Evolutionary conservation across 2,888 invertebrate genomes (phyloP).

Genomic region (Leucoma salicis): DNA sequence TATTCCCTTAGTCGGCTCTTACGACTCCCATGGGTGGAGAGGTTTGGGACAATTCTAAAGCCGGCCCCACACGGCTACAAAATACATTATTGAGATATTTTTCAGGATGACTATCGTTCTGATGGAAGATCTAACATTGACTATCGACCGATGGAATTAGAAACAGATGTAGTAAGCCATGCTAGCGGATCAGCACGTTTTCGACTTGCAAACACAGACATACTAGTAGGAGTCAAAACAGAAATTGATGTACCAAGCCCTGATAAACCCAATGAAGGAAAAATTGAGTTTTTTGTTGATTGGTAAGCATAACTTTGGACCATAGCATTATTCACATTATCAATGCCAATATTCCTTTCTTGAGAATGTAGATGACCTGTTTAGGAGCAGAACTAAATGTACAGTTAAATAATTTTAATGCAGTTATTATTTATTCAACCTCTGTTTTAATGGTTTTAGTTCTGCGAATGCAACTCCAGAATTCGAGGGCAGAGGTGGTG

Average conservation of each 20-base stretch:
- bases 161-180: conserved; percentile 92
- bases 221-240: conserved; percentile 95
- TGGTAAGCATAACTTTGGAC: conserved; percentile 86
- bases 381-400: too few relatives aligned
- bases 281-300: conserved; percentile 97
- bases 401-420: too few relatives aligned
- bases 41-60: too few relatives aligned
- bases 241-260: conserved; percentile 91
- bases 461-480: conserved; percentile 98
- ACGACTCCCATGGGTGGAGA: too few relatives aligned
- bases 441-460: conserved; percentile 70
- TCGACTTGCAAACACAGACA: conserved; percentile 94
- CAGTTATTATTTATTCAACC: not conserved
- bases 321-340: too few relatives aligned
- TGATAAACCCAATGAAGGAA: conserved; percentile 89
- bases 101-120: conserved; percentile 90
- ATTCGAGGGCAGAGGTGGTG: conserved; percentile 98
- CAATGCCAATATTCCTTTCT: too few relatives aligned
- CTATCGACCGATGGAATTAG: conserved; percentile 93
- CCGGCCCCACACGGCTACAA: too few relatives aligned
- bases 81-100: too few relatives aligned
- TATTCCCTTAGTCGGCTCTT: too few relatives aligned
- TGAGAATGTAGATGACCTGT: too few relatives aligned
- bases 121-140: conserved; percentile 92
- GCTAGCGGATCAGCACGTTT: conserved; percentile 94